Evolutionary conservation across 2,113 vertebrate species (phyloP).

Genomic region (Antechinus flavipes): DNA sequence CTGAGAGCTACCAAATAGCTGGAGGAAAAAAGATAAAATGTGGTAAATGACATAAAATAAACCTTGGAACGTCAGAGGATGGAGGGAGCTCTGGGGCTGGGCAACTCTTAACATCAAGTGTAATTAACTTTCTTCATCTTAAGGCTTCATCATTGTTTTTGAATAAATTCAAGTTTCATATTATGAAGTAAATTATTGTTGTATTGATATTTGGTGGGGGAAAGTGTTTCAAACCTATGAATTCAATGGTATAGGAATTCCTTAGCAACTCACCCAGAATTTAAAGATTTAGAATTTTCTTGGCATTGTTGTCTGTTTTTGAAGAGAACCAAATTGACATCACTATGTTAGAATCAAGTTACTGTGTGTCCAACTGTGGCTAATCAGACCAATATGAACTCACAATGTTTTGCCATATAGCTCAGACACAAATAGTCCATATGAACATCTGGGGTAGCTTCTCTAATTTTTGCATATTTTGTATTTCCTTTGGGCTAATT

Average conservation of each 20-base stretch:
- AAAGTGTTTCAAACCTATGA: neutral
- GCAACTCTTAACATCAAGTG: neutral
- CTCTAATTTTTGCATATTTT: no score
- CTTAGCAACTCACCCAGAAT: neutral
- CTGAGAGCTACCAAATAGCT: neutral
- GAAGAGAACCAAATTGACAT: no score
- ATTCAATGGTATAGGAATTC: neutral
- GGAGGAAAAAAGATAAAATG: neutral
- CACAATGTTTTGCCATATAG: no score
- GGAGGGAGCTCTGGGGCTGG: neutral
- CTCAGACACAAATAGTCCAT: no score
- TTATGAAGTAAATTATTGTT: neutral
- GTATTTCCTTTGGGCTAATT: no score
- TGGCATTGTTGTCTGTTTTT: neutral
- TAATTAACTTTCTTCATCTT: neutral
- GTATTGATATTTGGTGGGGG: neutral
- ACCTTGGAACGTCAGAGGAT: neutral
- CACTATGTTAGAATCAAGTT: no score
- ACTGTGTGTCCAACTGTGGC: no score
- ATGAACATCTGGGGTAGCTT: no score
- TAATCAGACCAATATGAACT: no score
- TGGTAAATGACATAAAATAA: neutral
- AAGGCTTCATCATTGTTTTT: neutral
- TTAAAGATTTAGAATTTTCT: neutral
- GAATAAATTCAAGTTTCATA: neutral